Evolutionary conservation across 1,140 invertebrate species (phyloP).

Genomic region (Drosophila lini): DNA sequence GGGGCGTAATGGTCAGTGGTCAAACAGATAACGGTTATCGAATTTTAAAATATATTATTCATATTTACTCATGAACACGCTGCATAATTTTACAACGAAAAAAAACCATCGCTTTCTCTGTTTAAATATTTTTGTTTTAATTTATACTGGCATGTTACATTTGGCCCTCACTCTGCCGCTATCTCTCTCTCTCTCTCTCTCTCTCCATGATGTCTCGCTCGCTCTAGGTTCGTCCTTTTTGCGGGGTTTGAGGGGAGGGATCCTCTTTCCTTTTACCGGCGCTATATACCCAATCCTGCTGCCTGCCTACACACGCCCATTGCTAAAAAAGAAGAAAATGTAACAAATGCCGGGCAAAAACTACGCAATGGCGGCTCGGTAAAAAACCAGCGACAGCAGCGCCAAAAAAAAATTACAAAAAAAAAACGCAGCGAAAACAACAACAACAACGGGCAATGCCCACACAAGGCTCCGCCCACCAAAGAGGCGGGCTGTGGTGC

Average conservation of each 20-base stretch:
- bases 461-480: slow-evolving; percentile 78
- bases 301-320: slow-evolving; percentile 78
- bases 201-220: background rate
- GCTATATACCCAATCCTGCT: slow-evolving; percentile 58
- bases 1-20: slow-evolving; percentile 5
- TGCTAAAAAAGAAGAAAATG: slow-evolving; percentile 71
- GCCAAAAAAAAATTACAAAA: slow-evolving; percentile 8
- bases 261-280: background rate
- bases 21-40: slow-evolving; percentile 43
- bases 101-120: background rate
- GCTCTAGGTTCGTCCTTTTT: slow-evolving; percentile 3
- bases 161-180: background rate
- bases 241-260: background rate
- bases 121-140: slow-evolving; percentile 30
- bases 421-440: slow-evolving; percentile 20
- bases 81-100: slow-evolving; percentile 35
- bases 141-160: slow-evolving; percentile 24
- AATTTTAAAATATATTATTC: slow-evolving; percentile 38
- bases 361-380: slow-evolving; percentile 74
- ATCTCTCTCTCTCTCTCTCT: background rate
- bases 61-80: slow-evolving; percentile 33
- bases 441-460: slow-evolving; percentile 41
- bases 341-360: slow-evolving; percentile 72
- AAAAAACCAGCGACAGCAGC: slow-evolving; percentile 35
- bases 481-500: slow-evolving; percentile 33